phyloP scores from a whole-genome alignment of 2,113 vertebrate species.

The Sitta europaea region DNA sequence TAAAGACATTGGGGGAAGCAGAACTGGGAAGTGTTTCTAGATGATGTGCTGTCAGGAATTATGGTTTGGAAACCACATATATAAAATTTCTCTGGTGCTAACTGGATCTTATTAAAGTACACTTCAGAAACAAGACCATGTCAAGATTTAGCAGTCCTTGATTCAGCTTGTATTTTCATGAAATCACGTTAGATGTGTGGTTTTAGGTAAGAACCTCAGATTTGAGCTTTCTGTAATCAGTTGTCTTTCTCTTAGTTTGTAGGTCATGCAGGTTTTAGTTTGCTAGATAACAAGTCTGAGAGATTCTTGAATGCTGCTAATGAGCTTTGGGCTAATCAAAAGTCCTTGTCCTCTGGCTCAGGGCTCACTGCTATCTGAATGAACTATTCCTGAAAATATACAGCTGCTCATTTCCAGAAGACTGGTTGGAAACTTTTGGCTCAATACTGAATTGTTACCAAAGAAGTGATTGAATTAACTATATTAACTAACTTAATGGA shows the following conservation, averaged over 20 bases:
- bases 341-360: background rate
- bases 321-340: conserved; percentile 42
- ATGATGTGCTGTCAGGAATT: background rate
- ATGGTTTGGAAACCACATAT: background rate
- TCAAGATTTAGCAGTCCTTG: background rate
- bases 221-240: background rate
- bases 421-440: background rate
- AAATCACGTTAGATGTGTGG: background rate
- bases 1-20: background rate
- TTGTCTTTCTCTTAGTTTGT: background rate
- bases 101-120: background rate
- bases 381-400: background rate
- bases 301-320: conserved; percentile 12
- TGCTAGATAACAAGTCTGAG: background rate
- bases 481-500: background rate
- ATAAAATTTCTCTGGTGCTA: background rate
- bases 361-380: background rate
- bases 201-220: background rate
- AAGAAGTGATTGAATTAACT: background rate
- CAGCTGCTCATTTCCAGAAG: background rate
- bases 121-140: background rate
- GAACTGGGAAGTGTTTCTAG: background rate
- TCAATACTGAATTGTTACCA: background rate
- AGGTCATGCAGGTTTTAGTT: conserved; percentile 30
- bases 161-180: background rate